Percentiles rank a stretch among this genome's conserved stretches.
These are phyloP conservation scores for Nothoprocta perdicaria DNA, from an alignment of 2,113 vertebrate genomes.

Conservation along the genomic window DNA sequence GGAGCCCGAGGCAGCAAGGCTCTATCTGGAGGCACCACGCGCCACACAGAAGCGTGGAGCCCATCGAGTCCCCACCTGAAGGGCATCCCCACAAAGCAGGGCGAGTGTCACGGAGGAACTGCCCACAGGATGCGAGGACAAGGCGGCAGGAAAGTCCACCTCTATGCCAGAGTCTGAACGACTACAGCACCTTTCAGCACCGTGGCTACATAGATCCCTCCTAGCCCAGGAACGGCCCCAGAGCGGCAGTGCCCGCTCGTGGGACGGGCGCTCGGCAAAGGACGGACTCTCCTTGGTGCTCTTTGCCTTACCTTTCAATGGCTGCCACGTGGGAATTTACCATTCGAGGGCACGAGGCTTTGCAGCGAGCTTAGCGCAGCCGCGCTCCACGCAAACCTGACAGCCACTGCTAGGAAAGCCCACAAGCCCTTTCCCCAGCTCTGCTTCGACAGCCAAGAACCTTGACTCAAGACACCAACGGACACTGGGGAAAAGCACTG, in stretches of 20 bases:
- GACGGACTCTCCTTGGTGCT: neutral
- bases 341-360: neutral
- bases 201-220: slow-evolving; percentile 9
- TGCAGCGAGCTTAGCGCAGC: neutral
- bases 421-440: neutral
- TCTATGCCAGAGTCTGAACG: neutral
- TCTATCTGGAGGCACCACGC: neutral
- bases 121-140: neutral
- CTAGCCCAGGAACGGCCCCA: neutral
- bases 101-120: neutral
- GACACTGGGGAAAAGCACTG: neutral
- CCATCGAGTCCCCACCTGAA: neutral
- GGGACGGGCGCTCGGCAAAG: neutral
- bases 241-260: neutral
- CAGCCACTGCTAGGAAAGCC: neutral
- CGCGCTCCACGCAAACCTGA: neutral
- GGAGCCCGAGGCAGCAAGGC: neutral
- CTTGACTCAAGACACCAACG: neutral
- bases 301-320: neutral
- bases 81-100: neutral
- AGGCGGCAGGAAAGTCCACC: neutral
- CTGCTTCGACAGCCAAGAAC: neutral
- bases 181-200: neutral
- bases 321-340: neutral
- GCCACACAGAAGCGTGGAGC: neutral